Evolutionary conservation across 2,888 invertebrate species (phyloP).

Genomic region (Ctena decussata): DNA sequence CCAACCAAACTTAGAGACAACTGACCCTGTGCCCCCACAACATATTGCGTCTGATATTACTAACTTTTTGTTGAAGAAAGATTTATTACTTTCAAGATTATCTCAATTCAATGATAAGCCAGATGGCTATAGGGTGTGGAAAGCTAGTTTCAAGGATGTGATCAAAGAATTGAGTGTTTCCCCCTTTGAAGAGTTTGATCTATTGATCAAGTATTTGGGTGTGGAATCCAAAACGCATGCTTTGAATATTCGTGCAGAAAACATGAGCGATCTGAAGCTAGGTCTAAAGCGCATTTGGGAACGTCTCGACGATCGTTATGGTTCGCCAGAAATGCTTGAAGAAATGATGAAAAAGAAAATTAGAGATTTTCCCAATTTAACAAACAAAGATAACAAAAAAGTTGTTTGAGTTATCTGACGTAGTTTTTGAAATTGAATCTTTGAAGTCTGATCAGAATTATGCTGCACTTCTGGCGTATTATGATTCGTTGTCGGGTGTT

Average conservation of each 20-base stretch:
- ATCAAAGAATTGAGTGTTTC: not conserved
- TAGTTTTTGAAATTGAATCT: constrained; percentile 18
- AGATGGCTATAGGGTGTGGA: not conserved
- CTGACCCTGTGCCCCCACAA: not conserved
- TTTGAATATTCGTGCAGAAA: constrained; percentile 28
- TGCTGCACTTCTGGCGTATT: constrained; percentile 9
- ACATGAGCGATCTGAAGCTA: not conserved
- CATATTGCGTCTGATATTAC: not conserved
- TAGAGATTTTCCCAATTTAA: constrained; percentile 15
- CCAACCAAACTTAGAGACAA: not conserved
- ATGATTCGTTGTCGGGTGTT: constrained; percentile 11
- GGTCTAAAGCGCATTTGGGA: constrained; percentile 33
- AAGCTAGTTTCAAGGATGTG: not conserved
- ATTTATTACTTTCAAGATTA: not conserved
- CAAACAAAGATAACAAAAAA: constrained; percentile 3
- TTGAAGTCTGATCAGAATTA: constrained; percentile 11
- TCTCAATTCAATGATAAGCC: not conserved
- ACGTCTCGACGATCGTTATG: constrained; percentile 40
- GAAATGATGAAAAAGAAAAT: constrained; percentile 3
- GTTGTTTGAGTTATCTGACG: constrained; percentile 24
- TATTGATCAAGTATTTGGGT: constrained; percentile 45
- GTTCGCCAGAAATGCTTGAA: constrained; percentile 30
- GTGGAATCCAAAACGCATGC: constrained; percentile 29
- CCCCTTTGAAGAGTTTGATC: constrained; percentile 32
- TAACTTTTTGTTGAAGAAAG: not conserved